A percentile compares a stretch with the other conserved stretches of the same genome.
phyloP scores from a whole-genome alignment of 2,113 vertebrate genomes.

The Corydoras sp. region DNA sequence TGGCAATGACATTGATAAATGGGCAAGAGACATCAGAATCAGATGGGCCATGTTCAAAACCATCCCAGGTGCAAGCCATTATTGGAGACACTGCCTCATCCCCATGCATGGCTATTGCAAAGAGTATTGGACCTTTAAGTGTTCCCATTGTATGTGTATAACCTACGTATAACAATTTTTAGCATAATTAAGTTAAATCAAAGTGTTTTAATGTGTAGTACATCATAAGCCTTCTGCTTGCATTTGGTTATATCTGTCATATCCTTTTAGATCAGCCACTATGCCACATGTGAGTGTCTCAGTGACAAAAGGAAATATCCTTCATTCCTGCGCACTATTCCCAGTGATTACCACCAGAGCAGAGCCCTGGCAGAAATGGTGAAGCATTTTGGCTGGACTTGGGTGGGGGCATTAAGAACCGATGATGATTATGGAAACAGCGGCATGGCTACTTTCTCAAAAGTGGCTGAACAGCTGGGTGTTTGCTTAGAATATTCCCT shows the following conservation, averaged over 20 bases:
- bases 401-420: conserved; percentile 49
- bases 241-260: conserved; percentile 23
- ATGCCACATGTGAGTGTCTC: conserved; percentile 52
- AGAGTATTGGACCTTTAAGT: conserved; percentile 48
- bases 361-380: conserved; percentile 49
- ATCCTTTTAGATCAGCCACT: conserved; percentile 49
- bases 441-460: conserved; percentile 44
- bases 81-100: conserved; percentile 68
- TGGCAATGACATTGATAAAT: conserved; percentile 59
- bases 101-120: conserved; percentile 52
- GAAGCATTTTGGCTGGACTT: conserved; percentile 51
- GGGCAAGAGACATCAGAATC: conserved; percentile 44
- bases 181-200: no score
- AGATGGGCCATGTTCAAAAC: conserved; percentile 46
- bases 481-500: conserved; percentile 52
- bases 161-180: background rate
- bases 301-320: conserved; percentile 47
- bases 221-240: no score
- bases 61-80: conserved; percentile 59
- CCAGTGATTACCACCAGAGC: conserved; percentile 51
- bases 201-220: no score
- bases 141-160: conserved; percentile 63
- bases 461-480: conserved; percentile 39
- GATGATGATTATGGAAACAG: conserved; percentile 52
- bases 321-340: conserved; percentile 51